These are phyloP conservation scores for Vulpes lagopus DNA, from an alignment of 2,113 vertebrate genomes.

Conservation along the genomic window DNA sequence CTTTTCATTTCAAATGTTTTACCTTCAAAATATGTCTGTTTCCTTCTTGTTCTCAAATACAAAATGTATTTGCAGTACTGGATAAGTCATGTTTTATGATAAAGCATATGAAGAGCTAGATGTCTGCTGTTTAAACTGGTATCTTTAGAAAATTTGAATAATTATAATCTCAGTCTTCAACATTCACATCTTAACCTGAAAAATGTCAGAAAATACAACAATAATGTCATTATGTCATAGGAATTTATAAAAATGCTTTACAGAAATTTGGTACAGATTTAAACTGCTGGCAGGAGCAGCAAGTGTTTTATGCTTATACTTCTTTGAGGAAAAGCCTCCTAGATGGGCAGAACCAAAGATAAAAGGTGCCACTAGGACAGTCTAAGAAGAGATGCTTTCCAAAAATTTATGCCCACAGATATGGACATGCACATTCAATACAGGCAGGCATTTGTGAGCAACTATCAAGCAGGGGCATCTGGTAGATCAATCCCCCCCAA, in stretches of 20 bases:
- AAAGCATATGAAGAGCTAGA: background rate
- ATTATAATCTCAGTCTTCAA: constrained; percentile 2
- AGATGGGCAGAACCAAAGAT: background rate
- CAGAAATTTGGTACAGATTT: constrained; percentile 12
- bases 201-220: constrained; percentile 39
- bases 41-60: constrained; percentile 29
- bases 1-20: constrained; percentile 66
- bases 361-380: background rate
- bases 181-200: constrained; percentile 54
- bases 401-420: background rate
- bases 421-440: background rate
- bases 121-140: background rate
- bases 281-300: background rate
- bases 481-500: background rate
- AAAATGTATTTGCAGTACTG: background rate
- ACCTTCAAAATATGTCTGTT: constrained; percentile 54
- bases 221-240: background rate
- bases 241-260: constrained; percentile 11
- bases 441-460: background rate
- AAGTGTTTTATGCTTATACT: background rate
- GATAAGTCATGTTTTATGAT: background rate
- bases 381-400: background rate
- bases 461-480: constrained; percentile 47
- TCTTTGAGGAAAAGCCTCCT: background rate
- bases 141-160: constrained; percentile 14